Percentiles rank a stretch among this genome's conserved stretches.
phyloP scores from a whole-genome alignment of 2,888 invertebrate genomes.

The Alitta virens region DNA sequence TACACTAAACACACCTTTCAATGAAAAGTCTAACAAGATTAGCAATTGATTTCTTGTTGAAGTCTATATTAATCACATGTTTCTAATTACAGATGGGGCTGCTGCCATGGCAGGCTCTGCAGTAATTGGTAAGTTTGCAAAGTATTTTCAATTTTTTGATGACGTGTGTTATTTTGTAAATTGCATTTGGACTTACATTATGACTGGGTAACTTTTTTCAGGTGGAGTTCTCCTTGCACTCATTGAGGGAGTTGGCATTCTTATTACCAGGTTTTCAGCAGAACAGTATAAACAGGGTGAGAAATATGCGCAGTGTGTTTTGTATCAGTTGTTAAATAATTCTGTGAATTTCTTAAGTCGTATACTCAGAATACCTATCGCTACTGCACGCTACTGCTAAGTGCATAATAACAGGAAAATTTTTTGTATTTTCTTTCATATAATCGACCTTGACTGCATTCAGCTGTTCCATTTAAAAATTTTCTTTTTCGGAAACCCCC shows the following conservation, averaged over 20 bases:
- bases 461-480: too few relatives aligned
- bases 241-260: slow-evolving; percentile 95
- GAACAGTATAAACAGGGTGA: slow-evolving; percentile 82
- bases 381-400: too few relatives aligned
- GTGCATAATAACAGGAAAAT: too few relatives aligned
- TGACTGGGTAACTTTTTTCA: slow-evolving; percentile 32
- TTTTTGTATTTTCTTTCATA: too few relatives aligned
- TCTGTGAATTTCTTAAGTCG: too few relatives aligned
- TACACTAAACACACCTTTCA: too few relatives aligned
- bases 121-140: slow-evolving; percentile 70
- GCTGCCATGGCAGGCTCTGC: slow-evolving; percentile 80
- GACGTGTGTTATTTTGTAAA: slow-evolving; percentile 6
- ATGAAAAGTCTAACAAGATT: background rate
- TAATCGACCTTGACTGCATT: too few relatives aligned
- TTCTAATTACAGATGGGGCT: slow-evolving; percentile 57
- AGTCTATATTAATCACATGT: background rate
- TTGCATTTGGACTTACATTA: background rate
- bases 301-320: too few relatives aligned
- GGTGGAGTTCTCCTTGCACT: slow-evolving; percentile 86
- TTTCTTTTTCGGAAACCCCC: too few relatives aligned
- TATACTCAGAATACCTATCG: too few relatives aligned
- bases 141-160: background rate
- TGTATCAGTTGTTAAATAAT: too few relatives aligned
- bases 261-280: slow-evolving; percentile 86
- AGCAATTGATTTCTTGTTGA: background rate